A percentile compares a stretch with the other conserved stretches of the same genome.
Conservation (phyloP, 2,113 vertebrate species). For the Dipodomys merriami region DNA sequence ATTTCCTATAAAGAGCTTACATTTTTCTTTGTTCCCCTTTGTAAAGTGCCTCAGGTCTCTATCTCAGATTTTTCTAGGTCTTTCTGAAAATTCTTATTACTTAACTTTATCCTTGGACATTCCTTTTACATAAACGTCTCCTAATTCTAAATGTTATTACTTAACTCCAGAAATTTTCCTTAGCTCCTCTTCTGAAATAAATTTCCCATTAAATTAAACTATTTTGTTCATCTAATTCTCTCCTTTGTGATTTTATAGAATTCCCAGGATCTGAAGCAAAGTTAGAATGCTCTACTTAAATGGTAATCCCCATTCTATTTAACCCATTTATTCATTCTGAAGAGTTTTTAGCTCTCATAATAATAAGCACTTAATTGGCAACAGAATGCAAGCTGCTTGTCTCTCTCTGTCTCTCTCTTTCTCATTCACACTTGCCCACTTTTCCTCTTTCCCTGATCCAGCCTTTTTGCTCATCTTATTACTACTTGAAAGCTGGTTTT, state of each 20-base stretch:
- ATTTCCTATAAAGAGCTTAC: constrained; percentile 61
- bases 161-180: constrained; percentile 74
- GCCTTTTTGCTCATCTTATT: not conserved
- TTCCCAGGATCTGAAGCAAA: constrained; percentile 80
- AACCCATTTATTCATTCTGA: constrained; percentile 80
- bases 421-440: not conserved
- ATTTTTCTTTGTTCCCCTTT: constrained; percentile 75
- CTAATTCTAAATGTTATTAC: constrained; percentile 75
- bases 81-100: constrained; percentile 73
- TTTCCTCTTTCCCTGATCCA: not conserved
- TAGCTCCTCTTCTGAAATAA: constrained; percentile 70
- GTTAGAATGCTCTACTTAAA: constrained; percentile 80
- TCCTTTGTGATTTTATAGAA: constrained; percentile 79
- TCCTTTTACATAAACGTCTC: constrained; percentile 60
- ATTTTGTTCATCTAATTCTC: constrained; percentile 75
- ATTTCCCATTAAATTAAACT: constrained; percentile 75
- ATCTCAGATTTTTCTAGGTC: constrained; percentile 66
- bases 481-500: constrained; percentile 42
- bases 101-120: constrained; percentile 74
- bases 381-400: not conserved
- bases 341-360: constrained; percentile 69
- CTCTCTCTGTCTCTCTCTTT: not conserved
- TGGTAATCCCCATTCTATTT: constrained; percentile 77
- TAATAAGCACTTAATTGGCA: constrained; percentile 73
- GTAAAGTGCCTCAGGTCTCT: constrained; percentile 72